Base-by-base conservation (phyloP, 2,888 invertebrate genomes). In the Onchidella celtica region DNA sequence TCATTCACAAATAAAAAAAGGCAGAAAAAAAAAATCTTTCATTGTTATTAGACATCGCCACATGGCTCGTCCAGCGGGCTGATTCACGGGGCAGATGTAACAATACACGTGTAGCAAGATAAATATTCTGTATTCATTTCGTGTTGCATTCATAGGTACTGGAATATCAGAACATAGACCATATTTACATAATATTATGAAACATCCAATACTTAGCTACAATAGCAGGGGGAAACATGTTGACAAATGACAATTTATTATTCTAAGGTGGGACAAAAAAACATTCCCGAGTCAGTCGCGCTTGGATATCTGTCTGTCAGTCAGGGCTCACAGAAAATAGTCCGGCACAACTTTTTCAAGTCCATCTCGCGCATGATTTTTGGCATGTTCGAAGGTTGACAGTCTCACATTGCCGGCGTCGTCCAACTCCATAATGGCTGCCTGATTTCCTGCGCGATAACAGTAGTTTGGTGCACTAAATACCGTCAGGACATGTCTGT, bases 391-490 rank as follows among this genome's bases (percentile, higher is more conserved):
- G 32, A 75, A 81, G 47, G 55, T 29, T 0, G 74, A 69, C 17
- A 81, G 40, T 34, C 69, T 21, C 17, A 47, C 63, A 2, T 29
- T 73, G 4, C 66, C 69, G 4, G 66, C 96, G 94, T 98, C 97
- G 95, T 99, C 99, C 95, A 99, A 95, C 96, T 99, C 99, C 99
- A 99, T 99, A 92, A 99, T 98, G 93, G 99, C 99, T 91, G 99
- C 99, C 95, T 99, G 99, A 95, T 99, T 99, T 91, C 99, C 99
- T 95, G 99, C 99, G 93, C 99, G 97, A 95, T 99, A 99, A 95
- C 99, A 99, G 94, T 99, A 99, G 95, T 99, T 99, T 90, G 99
- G 99, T 91, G 99, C 99, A 92, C 99, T 99, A 95, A 99, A 99
- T 93, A 99, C 99, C 93, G 99, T 99, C 93, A 99, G 99, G 91